These are phyloP conservation scores for Amazona guildingii DNA, from an alignment of 2,113 vertebrate species.

Conservation along the genomic window DNA sequence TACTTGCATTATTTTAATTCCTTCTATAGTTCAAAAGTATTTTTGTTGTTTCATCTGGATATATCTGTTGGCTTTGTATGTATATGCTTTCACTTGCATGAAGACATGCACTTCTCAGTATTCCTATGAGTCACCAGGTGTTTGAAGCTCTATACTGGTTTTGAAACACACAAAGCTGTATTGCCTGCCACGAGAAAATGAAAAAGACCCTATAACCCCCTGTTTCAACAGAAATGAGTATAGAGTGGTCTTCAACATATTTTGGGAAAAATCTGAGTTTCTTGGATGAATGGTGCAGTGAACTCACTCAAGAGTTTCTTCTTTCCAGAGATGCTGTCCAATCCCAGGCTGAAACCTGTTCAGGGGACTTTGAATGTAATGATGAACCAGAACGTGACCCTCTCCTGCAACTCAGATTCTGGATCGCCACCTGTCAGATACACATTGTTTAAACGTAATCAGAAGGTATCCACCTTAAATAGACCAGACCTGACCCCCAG, in stretches of 20 bases:
- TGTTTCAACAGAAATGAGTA: not conserved
- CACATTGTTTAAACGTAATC: constrained; percentile 7
- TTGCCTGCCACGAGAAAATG: not conserved
- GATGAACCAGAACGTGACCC: constrained; percentile 56
- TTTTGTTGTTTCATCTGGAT: not conserved
- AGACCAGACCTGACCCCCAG: not conserved
- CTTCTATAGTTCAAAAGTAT: not conserved
- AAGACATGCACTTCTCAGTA: not conserved
- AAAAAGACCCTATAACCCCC: not conserved
- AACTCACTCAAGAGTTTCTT: not conserved
- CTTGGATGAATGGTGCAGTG: not conserved
- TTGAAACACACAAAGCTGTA: not conserved
- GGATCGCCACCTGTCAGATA: constrained; percentile 47
- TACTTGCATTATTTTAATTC: not conserved
- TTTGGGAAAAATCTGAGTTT: not conserved
- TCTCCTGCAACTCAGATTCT: constrained; percentile 43
- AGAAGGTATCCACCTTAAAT: not conserved
- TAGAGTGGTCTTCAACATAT: not conserved
- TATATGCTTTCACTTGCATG: not conserved
- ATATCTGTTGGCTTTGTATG: not conserved
- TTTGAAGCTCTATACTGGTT: not conserved
- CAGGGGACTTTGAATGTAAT: not conserved
- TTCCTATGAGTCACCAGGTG: not conserved
- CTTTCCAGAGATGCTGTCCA: constrained; percentile 1
- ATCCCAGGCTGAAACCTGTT: not conserved